Evolutionary conservation across 2,888 invertebrate species (phyloP).

Genomic region (Cactoblastis cactorum): DNA sequence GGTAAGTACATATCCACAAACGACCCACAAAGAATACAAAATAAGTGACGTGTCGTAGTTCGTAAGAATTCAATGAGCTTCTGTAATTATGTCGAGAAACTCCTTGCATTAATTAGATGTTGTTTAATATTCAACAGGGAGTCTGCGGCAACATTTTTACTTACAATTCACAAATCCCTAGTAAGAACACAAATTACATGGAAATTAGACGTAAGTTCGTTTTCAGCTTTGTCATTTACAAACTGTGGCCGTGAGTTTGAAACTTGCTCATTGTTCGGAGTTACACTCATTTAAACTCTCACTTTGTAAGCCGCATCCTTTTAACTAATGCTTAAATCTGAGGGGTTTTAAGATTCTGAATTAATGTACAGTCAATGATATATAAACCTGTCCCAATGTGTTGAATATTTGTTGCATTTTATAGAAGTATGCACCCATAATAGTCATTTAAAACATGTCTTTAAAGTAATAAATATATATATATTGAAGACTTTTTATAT

Average conservation of each 20-base stretch:
- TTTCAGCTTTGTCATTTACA: slow-evolving; percentile 31
- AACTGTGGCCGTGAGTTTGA: slow-evolving; percentile 29
- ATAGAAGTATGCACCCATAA: too few relatives aligned
- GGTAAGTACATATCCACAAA: too few relatives aligned
- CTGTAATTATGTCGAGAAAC: slow-evolving; percentile 63
- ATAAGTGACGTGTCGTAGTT: slow-evolving; percentile 44
- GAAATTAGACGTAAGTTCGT: slow-evolving; percentile 55
- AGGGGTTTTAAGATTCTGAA: too few relatives aligned
- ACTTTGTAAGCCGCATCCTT: neutral
- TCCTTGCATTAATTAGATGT: slow-evolving; percentile 62
- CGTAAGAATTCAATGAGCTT: slow-evolving; percentile 64
- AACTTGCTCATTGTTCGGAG: slow-evolving; percentile 34
- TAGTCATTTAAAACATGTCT: too few relatives aligned
- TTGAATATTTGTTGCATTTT: too few relatives aligned
- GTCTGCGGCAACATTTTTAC: slow-evolving; percentile 48
- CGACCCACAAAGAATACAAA: slow-evolving; percentile 47
- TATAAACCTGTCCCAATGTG: neutral
- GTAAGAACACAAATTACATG: slow-evolving; percentile 59
- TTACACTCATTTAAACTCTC: slow-evolving; percentile 10
- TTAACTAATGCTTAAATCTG: neutral
- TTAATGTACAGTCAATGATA: too few relatives aligned
- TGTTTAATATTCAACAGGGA: slow-evolving; percentile 65
- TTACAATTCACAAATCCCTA: slow-evolving; percentile 42
- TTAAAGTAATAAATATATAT: too few relatives aligned
- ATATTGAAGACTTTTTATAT: too few relatives aligned